Base-by-base conservation (phyloP, 2,113 vertebrate genomes). In the Cottus gobio region DNA sequence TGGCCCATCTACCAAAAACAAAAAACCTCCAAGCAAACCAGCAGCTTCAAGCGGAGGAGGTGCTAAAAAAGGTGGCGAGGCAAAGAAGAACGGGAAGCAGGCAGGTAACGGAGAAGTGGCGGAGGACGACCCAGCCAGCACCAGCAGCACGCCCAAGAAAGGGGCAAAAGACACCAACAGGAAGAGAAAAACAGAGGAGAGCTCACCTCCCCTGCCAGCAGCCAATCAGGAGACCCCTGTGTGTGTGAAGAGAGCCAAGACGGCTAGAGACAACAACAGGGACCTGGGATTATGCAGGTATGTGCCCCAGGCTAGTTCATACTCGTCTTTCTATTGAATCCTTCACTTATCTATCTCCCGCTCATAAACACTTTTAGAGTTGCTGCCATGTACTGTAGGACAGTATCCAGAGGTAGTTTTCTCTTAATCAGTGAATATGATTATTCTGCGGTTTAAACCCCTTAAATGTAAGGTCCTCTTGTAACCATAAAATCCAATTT, bases 241-340 rank as follows among this genome's bases (percentile, higher is more conserved):
- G 74, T 94, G 95, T 85, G 83, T 96, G 71, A 99, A 99, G 85
- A 96, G 97, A 91, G 95, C 96, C 80, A 98, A 96, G 93, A 96
- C 95, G 0, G 92, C 95, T 24, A 85, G 94, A 95, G 98, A 99
- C 91, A 98, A 99, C 81, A 95, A 96, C 89, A 96, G 97, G 89
- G 97, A 99, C 91, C 91, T 98, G 86, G 93, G 97, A 85, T 84
- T 98, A 65, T 99, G 98, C 97, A 98, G 98, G 98, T 99, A 81
- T 65, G 62, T 18, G 24, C 22, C 2, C 1, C 18, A 22, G 26
- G 31, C 70, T 2, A 82, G 84, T 56, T 81, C 42, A 20, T 9
- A 60, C 86, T 76, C 70, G 84, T 84, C 48, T 57, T 12, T 64
- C 37, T 84, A 12, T 75, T 63, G 31, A 68, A 73, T 71, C 39